Evolutionary conservation across 2,888 invertebrate species (phyloP).

Genomic region (Candidula unifasciata): DNA sequence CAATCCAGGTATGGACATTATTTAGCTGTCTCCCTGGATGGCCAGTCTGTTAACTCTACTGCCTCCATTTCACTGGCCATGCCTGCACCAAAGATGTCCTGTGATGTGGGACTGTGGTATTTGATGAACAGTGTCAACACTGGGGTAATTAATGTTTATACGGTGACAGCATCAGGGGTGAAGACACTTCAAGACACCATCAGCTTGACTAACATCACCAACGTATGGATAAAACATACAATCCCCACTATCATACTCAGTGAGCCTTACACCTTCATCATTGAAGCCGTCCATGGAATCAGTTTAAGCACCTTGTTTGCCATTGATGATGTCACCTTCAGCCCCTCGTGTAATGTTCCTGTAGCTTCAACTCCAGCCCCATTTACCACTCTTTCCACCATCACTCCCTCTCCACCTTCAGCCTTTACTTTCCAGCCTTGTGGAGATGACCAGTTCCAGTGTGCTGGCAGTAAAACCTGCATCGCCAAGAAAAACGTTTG

Average conservation of each 20-base stretch:
- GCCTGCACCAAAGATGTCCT: conserved; percentile 58
- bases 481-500: conserved; percentile 57
- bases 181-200: conserved; percentile 14
- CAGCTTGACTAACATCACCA: conserved; percentile 43
- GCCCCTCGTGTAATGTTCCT: conserved; percentile 68
- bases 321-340: conserved; percentile 74
- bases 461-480: conserved; percentile 60
- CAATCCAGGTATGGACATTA: conserved; percentile 69
- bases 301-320: conserved; percentile 70
- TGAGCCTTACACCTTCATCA: conserved; percentile 67
- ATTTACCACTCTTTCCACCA: conserved; percentile 46
- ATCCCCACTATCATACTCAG: conserved; percentile 57
- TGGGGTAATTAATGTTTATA: conserved; percentile 5
- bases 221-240: conserved; percentile 66
- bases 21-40: conserved; percentile 60
- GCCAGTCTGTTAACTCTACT: conserved; percentile 59
- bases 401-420: conserved; percentile 53
- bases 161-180: background rate
- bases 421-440: conserved; percentile 50
- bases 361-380: conserved; percentile 54
- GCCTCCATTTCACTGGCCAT: conserved; percentile 61
- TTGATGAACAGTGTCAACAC: background rate
- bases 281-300: conserved; percentile 72
- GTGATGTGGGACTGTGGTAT: conserved; percentile 71
- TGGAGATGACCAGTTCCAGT: conserved; percentile 52